Percentiles rank a stretch among this genome's conserved stretches.
phyloP scores from a whole-genome alignment of 1,140 invertebrate species.

The Ephestia elutella region DNA sequence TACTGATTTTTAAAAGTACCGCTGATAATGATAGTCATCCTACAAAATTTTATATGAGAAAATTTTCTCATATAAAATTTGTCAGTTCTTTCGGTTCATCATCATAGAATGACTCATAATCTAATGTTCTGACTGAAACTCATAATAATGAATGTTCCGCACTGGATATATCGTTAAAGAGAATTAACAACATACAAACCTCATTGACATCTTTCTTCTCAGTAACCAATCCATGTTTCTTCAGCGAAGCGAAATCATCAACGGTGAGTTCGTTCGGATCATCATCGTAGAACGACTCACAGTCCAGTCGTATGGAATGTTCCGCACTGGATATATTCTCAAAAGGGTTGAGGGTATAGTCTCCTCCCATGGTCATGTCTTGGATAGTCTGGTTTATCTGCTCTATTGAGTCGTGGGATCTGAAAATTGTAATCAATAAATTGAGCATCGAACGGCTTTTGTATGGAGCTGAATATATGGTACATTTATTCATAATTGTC shows the following conservation, averaged over 20 bases:
- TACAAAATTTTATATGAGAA: no score
- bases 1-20: no score
- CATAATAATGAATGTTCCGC: no score
- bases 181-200: slow-evolving; percentile 30
- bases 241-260: slow-evolving; percentile 65
- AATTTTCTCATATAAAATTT: no score
- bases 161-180: no score
- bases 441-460: no score
- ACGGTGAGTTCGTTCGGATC: slow-evolving; percentile 57
- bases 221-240: slow-evolving; percentile 60
- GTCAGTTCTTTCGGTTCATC: no score
- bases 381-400: slow-evolving; percentile 70
- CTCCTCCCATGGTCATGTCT: slow-evolving; percentile 70
- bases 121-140: no score
- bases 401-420: slow-evolving; percentile 59
- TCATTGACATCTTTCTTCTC: slow-evolving; percentile 63
- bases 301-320: slow-evolving; percentile 55
- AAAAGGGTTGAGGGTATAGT: slow-evolving; percentile 66
- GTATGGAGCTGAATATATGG: no score
- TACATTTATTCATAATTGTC: no score
- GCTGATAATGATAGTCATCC: no score
- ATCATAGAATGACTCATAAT: no score
- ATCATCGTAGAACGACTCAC: slow-evolving; percentile 56
- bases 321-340: slow-evolving; percentile 51
- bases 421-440: slow-evolving; percentile 17